Evolutionary conservation across 2,113 vertebrate species (phyloP), one percentile per base, ranked within the genome.

Genomic region (Siphamia tubifer): DNA sequence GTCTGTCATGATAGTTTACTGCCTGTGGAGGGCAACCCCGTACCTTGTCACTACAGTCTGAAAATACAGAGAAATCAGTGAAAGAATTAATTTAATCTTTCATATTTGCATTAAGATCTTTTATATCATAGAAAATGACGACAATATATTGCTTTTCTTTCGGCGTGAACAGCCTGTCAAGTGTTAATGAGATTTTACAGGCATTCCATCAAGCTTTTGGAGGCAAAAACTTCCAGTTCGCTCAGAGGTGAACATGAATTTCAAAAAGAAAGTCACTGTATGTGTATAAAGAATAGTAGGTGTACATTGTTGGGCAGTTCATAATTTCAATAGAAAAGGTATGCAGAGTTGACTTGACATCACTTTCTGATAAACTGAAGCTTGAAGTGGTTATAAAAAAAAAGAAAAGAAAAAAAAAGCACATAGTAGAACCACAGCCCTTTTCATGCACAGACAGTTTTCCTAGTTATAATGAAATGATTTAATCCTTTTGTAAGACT

Each of bases 1-100:
- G 52, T 52, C 34, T 68, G 71, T 68, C 58, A 73, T 81, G 53
- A 43, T 39, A 0, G 6, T 55, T 49, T 39, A 7, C 32, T 32
- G 63, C 85, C 86, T 81, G 74, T 52, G 72, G 85, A 79, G 86
- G 85, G 87, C 85, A 86, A 62, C 69, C 68, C 68, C 65, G 73
- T 69, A 44, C 75, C 74, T 84, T 81, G 48, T 54, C 40, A 34
- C 63, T 49, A 40, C 35, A 68, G 7, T 8, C 25, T 21, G 28
- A 10, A 79, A 44, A 48, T 68, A 42, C 8, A 49, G 61, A 21
- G 39, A 81, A 83, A 85, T 77, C 32, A 68, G 73, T 75, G 51
- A 53, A 17, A 31, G 16, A 56, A 70, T 57, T 73, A 52, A 68
- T 75, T 47, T 64, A 52, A 61, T 80, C 54, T 73, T 74, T 78